phyloP scores from a whole-genome alignment of 2,888 invertebrate genomes.

The Elmis aenea region DNA sequence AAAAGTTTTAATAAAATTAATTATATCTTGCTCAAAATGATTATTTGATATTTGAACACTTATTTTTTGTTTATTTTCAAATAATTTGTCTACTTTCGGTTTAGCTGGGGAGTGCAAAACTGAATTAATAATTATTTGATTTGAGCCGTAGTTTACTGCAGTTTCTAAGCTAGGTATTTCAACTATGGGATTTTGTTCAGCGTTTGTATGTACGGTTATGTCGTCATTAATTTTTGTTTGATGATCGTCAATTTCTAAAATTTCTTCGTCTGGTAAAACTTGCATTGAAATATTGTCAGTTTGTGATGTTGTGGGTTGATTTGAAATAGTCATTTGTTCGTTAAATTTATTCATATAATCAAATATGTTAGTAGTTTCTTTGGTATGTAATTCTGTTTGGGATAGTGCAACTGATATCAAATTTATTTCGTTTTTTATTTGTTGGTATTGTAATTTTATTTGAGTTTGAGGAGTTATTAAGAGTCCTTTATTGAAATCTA shows the following conservation, averaged over 20 bases:
- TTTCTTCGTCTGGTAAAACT: neutral
- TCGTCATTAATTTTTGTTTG: too few relatives aligned
- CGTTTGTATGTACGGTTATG: too few relatives aligned
- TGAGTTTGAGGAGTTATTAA: too few relatives aligned
- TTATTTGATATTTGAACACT: conserved; percentile 6
- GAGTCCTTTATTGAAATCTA: too few relatives aligned
- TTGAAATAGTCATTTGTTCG: too few relatives aligned
- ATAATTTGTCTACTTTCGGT: neutral
- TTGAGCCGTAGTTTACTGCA: neutral
- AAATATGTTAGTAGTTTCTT: neutral
- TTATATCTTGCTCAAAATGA: conserved; percentile 4
- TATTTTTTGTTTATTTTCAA: neutral
- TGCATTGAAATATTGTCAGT: neutral
- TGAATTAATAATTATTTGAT: neutral
- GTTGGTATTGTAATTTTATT: too few relatives aligned
- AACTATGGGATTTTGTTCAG: too few relatives aligned
- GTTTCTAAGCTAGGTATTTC: too few relatives aligned
- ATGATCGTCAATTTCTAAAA: too few relatives aligned
- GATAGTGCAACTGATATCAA: too few relatives aligned
- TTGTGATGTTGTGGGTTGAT: neutral
- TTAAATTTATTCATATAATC: neutral
- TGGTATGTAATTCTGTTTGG: conserved; percentile 9
- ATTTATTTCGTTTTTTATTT: too few relatives aligned
- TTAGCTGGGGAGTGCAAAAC: conserved; percentile 1
- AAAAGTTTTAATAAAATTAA: conserved; percentile 5